phyloP scores from a whole-genome alignment of 2,797 vertebrate genomes.

The Pyrocephalus nanus region DNA sequence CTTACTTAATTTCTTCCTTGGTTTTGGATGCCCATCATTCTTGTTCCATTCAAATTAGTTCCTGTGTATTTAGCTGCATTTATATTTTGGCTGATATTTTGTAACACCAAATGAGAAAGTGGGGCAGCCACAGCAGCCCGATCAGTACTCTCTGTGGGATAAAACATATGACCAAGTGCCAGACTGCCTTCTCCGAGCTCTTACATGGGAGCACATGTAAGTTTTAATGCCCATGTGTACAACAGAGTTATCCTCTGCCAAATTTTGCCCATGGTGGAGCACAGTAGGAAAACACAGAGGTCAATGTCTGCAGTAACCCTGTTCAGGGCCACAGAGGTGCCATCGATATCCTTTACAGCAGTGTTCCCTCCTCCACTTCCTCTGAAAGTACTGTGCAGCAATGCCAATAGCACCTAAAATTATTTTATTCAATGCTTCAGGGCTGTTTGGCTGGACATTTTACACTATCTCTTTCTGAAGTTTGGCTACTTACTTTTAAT shows the following conservation, averaged over 20 bases:
- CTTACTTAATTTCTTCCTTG: neutral
- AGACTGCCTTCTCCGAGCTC: neutral
- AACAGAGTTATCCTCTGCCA: neutral
- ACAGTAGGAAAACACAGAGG: neutral
- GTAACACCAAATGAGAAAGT: neutral
- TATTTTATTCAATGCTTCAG: neutral
- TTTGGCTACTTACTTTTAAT: neutral
- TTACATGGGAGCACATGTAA: accelerated
- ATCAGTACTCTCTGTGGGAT: neutral
- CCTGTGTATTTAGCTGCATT: neutral
- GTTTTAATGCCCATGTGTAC: neutral
- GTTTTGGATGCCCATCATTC: neutral
- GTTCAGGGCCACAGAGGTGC: neutral
- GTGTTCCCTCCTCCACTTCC: neutral
- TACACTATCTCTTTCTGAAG: neutral
- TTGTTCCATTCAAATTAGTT: constrained; percentile 24
- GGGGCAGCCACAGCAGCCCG: neutral
- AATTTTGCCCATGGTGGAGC: neutral
- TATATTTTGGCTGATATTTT: constrained; percentile 4
- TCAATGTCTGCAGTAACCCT: neutral
- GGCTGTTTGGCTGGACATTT: neutral
- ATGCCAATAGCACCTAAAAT: neutral
- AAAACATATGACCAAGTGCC: neutral
- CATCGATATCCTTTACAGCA: neutral
- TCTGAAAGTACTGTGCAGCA: neutral